Conservation (phyloP, 2,797 vertebrate genomes). For the Centroberyx gerrardi region DNA sequence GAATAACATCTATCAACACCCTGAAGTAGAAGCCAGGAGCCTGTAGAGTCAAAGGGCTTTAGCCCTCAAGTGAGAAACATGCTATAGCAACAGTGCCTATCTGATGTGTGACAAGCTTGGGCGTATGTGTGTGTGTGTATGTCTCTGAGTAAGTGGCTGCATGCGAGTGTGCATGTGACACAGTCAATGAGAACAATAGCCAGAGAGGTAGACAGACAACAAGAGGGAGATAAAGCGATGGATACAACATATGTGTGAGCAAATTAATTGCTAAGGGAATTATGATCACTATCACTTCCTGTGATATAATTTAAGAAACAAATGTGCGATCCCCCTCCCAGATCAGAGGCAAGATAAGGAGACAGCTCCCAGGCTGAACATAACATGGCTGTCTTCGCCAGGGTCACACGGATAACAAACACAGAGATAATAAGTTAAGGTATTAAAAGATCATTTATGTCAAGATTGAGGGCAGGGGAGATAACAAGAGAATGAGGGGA, state of each 20-base stretch:
- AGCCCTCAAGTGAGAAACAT: slow-evolving; percentile 70
- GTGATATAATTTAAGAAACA: slow-evolving; percentile 74
- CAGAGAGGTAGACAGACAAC: slow-evolving; percentile 54
- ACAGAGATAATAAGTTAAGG: slow-evolving; percentile 43
- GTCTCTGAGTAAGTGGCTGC: background rate
- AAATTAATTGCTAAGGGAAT: slow-evolving; percentile 82
- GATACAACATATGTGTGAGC: slow-evolving; percentile 70
- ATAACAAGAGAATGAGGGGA: slow-evolving; percentile 18
- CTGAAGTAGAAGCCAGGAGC: slow-evolving; percentile 77
- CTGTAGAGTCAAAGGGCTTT: slow-evolving; percentile 69
- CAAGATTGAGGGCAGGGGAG: slow-evolving; percentile 30
- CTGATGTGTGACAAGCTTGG: slow-evolving; percentile 64
- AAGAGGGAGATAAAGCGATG: slow-evolving; percentile 62
- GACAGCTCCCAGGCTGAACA: slow-evolving; percentile 51
- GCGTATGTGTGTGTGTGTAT: slow-evolving; percentile 31
- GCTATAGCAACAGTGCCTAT: slow-evolving; percentile 70
- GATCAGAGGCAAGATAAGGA: slow-evolving; percentile 52
- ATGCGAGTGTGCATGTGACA: slow-evolving; percentile 22
- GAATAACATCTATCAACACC: slow-evolving; percentile 87
- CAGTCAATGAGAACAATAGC: slow-evolving; percentile 45
- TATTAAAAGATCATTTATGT: slow-evolving; percentile 59
- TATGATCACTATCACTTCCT: slow-evolving; percentile 73
- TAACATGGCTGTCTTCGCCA: slow-evolving; percentile 42
- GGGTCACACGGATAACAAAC: slow-evolving; percentile 50
- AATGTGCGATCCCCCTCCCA: slow-evolving; percentile 44